These are phyloP conservation scores for Criorhina ranunculi DNA, from an alignment of 2,888 invertebrate species.

Conservation along the genomic window DNA sequence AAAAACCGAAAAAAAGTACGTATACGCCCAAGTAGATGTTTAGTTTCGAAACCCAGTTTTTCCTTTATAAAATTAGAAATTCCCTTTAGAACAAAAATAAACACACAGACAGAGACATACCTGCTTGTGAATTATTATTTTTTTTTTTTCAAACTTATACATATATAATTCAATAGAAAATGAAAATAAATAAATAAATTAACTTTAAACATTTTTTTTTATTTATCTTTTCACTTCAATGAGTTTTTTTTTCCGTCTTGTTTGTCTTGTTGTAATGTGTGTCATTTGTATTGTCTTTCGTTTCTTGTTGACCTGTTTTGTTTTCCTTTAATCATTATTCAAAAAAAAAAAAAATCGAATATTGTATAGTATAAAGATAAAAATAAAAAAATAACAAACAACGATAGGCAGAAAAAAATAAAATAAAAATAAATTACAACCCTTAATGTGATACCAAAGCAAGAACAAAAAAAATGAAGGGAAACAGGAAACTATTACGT, in stretches of 20 bases:
- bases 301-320: not conserved
- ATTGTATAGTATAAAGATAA: conserved; percentile 44
- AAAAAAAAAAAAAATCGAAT: conserved; percentile 41
- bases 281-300: not conserved
- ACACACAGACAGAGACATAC: conserved; percentile 36
- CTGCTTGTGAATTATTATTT: conserved; percentile 2
- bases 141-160: no score
- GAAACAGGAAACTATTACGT: conserved; percentile 71
- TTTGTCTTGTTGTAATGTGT: conserved; percentile 2
- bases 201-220: not conserved
- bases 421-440: conserved; percentile 26
- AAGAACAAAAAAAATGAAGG: conserved; percentile 15
- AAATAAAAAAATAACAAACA: conserved; percentile 13
- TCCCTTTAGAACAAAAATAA: not conserved
- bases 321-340: not conserved
- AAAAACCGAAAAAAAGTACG: conserved; percentile 42
- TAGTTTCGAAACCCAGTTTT: not conserved
- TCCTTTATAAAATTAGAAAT: no score
- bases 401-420: not conserved
- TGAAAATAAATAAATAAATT: not conserved
- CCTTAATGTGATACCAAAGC: conserved; percentile 36
- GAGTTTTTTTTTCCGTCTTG: not conserved
- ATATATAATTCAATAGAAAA: not conserved
- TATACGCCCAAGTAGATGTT: conserved; percentile 49
- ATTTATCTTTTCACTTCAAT: conserved; percentile 2